phyloP scores from a whole-genome alignment of 2,888 invertebrate species.

The Plagodis pulveraria region DNA sequence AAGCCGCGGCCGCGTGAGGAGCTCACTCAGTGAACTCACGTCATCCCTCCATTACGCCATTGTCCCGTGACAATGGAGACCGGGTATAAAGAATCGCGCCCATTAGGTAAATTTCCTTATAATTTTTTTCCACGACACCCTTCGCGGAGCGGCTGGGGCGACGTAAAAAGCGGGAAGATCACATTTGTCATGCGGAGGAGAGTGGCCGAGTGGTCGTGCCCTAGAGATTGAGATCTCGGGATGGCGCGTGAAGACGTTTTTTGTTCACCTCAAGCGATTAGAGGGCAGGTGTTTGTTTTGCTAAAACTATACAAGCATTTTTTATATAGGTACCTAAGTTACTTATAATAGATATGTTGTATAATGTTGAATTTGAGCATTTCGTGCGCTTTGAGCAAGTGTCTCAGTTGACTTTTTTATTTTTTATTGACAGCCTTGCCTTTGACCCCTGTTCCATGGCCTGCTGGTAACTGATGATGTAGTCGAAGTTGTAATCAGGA shows the following conservation, averaged over 20 bases:
- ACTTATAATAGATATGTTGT: no score
- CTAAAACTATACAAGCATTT: background rate
- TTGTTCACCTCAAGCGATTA: slow-evolving; percentile 66
- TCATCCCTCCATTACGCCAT: slow-evolving; percentile 82
- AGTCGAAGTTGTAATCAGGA: no score
- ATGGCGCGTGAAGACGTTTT: slow-evolving; percentile 55
- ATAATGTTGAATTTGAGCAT: background rate
- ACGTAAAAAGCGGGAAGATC: slow-evolving; percentile 69
- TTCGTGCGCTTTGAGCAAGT: no score
- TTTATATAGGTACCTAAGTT: slow-evolving; percentile 7
- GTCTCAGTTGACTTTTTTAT: no score
- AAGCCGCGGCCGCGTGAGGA: slow-evolving; percentile 53
- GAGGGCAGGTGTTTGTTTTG: slow-evolving; percentile 44
- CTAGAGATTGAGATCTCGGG: slow-evolving; percentile 70
- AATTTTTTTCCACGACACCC: slow-evolving; percentile 83
- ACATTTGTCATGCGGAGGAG: slow-evolving; percentile 72
- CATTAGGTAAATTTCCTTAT: slow-evolving; percentile 85
- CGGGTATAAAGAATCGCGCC: slow-evolving; percentile 81
- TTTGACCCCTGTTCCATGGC: no score
- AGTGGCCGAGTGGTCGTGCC: slow-evolving; percentile 37
- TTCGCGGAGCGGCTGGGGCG: slow-evolving; percentile 53
- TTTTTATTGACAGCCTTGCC: no score
- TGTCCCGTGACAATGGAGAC: slow-evolving; percentile 81
- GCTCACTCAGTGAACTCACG: slow-evolving; percentile 80
- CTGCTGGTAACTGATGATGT: no score